Evolutionary conservation across 2,888 invertebrate species (phyloP).

Genomic region (Agrochola circellaris): DNA sequence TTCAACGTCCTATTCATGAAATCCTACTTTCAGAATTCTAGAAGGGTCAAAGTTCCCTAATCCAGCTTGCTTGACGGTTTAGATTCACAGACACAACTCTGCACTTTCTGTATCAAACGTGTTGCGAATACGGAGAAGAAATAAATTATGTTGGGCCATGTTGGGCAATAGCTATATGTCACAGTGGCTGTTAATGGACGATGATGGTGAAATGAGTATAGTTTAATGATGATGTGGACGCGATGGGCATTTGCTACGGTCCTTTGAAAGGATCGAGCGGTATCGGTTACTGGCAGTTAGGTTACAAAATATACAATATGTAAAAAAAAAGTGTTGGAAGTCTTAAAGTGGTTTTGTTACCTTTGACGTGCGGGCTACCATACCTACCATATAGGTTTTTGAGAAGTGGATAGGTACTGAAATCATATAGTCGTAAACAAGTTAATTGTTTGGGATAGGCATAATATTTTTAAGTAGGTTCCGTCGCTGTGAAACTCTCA

Average conservation of each 20-base stretch:
- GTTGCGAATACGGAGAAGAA: constrained; percentile 33
- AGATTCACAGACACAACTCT: constrained; percentile 43
- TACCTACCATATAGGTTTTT: too few species aligned
- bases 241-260: constrained; percentile 42
- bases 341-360: too few species aligned
- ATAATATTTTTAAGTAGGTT: not conserved
- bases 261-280: constrained; percentile 23
- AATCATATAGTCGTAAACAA: not conserved
- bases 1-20: not conserved
- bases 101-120: constrained; percentile 52
- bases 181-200: constrained; percentile 35
- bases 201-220: constrained; percentile 49
- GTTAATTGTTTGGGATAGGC: not conserved
- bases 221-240: constrained; percentile 48
- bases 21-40: not conserved
- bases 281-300: constrained; percentile 34
- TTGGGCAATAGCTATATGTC: constrained; percentile 38
- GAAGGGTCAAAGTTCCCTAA: constrained; percentile 21
- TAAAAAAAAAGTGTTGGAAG: too few species aligned
- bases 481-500: not conserved
- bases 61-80: constrained; percentile 12
- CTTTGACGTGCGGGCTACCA: too few species aligned
- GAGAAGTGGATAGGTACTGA: not conserved
- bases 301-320: constrained; percentile 10
- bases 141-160: constrained; percentile 29